Evolutionary conservation across 1,140 invertebrate species (phyloP).

Genomic region (Pemphigus obesinymphae): DNA sequence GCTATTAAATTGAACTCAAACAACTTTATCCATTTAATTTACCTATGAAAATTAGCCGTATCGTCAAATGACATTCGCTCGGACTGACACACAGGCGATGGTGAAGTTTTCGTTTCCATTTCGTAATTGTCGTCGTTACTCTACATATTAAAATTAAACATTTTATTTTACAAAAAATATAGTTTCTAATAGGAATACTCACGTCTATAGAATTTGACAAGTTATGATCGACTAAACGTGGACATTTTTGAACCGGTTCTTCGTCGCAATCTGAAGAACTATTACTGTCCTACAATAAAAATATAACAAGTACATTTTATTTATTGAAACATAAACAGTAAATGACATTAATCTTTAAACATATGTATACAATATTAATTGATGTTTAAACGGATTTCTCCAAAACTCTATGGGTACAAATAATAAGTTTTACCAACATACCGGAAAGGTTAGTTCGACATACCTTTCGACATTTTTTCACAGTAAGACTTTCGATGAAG

Average conservation of each 20-base stretch:
- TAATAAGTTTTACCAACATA: background rate
- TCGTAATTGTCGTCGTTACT: background rate
- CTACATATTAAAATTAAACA: background rate
- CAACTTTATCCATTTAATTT: background rate
- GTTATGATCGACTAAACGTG: conserved; percentile 53
- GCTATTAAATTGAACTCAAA: conserved; percentile 5
- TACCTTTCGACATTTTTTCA: conserved; percentile 52
- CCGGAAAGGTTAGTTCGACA: conserved; percentile 3
- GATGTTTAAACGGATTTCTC: background rate
- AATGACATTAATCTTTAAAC: background rate
- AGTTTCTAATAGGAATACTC: background rate
- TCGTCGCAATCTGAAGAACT: conserved; percentile 58
- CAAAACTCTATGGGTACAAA: background rate
- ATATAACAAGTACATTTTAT: background rate
- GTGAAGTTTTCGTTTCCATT: conserved; percentile 29
- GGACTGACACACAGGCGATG: conserved; percentile 4
- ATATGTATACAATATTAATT: background rate
- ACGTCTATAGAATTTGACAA: background rate
- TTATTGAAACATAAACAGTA: background rate
- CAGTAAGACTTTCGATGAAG: conserved; percentile 63
- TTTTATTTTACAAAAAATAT: background rate
- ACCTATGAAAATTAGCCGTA: conserved; percentile 36
- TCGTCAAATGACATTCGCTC: conserved; percentile 39
- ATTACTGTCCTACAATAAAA: conserved; percentile 11
- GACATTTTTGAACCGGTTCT: conserved; percentile 64